Conservation (phyloP, 2,888 invertebrate species). For the Agelastica alni region DNA sequence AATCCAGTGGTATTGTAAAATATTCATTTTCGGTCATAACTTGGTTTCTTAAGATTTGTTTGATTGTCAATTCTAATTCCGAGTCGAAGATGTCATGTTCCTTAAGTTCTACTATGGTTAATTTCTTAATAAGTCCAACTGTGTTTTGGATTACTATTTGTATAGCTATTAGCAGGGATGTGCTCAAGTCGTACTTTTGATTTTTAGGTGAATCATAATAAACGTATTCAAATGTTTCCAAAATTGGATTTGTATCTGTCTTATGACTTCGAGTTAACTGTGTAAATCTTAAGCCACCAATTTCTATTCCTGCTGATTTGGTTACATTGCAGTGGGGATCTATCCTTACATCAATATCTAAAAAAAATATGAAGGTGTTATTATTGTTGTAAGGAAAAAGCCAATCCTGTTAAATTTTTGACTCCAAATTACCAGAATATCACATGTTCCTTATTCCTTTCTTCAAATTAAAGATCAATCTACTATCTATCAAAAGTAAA, state of each 20-base stretch:
- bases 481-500: too few relatives aligned
- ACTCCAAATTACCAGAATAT: too few relatives aligned
- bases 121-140: slow-evolving; percentile 13
- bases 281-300: slow-evolving; percentile 63
- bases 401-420: too few relatives aligned
- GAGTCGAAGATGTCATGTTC: slow-evolving; percentile 1
- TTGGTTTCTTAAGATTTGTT: slow-evolving; percentile 17
- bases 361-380: slow-evolving; percentile 29
- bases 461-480: too few relatives aligned
- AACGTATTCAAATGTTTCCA: slow-evolving; percentile 63
- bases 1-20: not conserved
- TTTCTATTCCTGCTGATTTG: slow-evolving; percentile 63
- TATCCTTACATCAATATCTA: slow-evolving; percentile 53
- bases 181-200: slow-evolving; percentile 21
- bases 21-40: slow-evolving; percentile 15
- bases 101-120: slow-evolving; percentile 14
- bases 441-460: too few relatives aligned
- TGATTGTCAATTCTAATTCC: slow-evolving; percentile 8
- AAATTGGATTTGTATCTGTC: slow-evolving; percentile 58
- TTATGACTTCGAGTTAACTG: slow-evolving; percentile 59
- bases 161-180: slow-evolving; percentile 23
- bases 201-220: slow-evolving; percentile 54
- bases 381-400: too few relatives aligned
- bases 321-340: slow-evolving; percentile 55
- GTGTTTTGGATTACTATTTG: slow-evolving; percentile 36